These are phyloP conservation scores for Phocoena sinus DNA, from an alignment of 2,113 vertebrate genomes.

Conservation along the genomic window DNA sequence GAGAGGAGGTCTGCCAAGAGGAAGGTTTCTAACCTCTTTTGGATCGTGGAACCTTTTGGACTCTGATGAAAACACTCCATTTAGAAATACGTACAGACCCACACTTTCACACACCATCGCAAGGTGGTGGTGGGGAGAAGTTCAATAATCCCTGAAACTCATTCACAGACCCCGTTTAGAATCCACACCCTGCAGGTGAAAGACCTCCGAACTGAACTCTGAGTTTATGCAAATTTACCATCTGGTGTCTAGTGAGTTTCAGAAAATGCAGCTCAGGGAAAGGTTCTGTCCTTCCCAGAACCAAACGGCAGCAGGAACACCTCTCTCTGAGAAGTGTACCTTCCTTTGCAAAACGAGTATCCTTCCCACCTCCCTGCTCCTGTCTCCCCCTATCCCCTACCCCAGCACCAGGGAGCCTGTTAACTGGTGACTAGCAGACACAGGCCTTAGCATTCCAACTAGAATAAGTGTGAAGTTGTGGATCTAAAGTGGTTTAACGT, in stretches of 20 bases:
- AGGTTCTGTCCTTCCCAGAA: not conserved
- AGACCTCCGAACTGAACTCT: not conserved
- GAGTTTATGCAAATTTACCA: conserved; percentile 41
- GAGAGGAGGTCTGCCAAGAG: not conserved
- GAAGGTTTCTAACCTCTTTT: not conserved
- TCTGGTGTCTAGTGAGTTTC: not conserved
- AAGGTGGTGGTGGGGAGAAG: not conserved
- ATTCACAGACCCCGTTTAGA: not conserved
- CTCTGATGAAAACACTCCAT: not conserved
- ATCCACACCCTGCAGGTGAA: not conserved
- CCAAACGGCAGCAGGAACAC: not conserved
- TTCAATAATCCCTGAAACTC: not conserved
- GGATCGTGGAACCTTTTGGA: not conserved
- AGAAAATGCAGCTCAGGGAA: not conserved
- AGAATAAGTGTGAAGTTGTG: not conserved
- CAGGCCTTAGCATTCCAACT: not conserved
- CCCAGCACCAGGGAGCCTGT: accelerated
- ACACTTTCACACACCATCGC: not conserved
- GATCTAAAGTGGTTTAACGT: not conserved
- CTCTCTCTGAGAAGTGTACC: not conserved
- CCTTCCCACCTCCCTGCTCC: too few species aligned
- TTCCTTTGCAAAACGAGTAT: not conserved
- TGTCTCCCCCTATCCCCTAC: not conserved
- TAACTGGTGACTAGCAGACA: not conserved
- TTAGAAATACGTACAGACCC: not conserved